Base-by-base conservation (phyloP, 2,888 invertebrate genomes). In the Callyntrura sp. region DNA sequence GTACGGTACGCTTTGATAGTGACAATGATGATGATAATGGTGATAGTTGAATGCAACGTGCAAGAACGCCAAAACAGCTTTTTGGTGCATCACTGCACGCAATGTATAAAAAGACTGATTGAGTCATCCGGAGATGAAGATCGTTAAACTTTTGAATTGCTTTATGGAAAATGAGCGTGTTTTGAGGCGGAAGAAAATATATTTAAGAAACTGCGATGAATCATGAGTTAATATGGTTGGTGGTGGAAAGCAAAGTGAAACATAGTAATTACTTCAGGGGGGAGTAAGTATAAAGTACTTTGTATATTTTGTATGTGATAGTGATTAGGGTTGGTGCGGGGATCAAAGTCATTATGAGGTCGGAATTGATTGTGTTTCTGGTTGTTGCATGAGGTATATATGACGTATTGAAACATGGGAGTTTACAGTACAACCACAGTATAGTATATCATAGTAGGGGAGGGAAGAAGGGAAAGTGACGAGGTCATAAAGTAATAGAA, bases 61-160 rank as follows among this genome's bases (percentile, higher is more conserved):
- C 0, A 76, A 83, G 48, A 23, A 68, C 14, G 45, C n/a, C n/a
- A 25, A 65, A 70, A 23, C 17, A 43, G 25, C 25, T 17, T 70
- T 8, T 65, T 70, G 28, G 70, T 70, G 70, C 48, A 51, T 70
- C 65, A 65, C 45, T 62, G 84, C 55, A 78, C 78, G 78, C 25
- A 78, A 1, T 28, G 35, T 20, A 70, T 51, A 78, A 51, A 23
- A n/a, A 12, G 6, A 76, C 73, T 87, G 87, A 87, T 87, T 87
- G 87, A 87, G 87, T 87, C 87, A 87, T 87, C 87, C 78, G 85
- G 85, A 85, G 85, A 65, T 78, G 78, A 85, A 78, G 85, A 60
- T 85, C 85, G 85, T 85, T 85, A 85, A 85, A 85, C 6, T 76
- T 85, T 51, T 62, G 81, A 60, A 81, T 62, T 62, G 25, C 78